Evolutionary conservation across 2,888 invertebrate species (phyloP).

Genomic region (Mythimna pallens): DNA sequence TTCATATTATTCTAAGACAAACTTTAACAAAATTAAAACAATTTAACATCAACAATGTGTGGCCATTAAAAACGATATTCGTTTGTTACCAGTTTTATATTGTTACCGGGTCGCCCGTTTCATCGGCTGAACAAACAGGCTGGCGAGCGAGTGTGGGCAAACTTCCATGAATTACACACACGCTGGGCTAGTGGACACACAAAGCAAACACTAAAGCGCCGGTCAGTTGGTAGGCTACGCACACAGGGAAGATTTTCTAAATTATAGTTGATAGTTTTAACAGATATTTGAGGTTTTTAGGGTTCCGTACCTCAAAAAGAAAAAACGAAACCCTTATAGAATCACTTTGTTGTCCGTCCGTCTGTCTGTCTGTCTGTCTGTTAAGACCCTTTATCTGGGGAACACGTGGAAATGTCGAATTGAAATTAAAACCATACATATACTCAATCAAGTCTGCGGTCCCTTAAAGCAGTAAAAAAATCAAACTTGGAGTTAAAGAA

Average conservation of each 20-base stretch:
- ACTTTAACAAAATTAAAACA: conserved; percentile 4
- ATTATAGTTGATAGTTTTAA: too few relatives aligned
- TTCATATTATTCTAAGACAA: not conserved
- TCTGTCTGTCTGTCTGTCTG: too few relatives aligned
- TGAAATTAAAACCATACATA: too few relatives aligned
- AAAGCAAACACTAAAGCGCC: conserved; percentile 49
- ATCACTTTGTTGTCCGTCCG: too few relatives aligned
- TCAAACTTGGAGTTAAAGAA: too few relatives aligned
- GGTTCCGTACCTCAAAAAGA: too few relatives aligned
- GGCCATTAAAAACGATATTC: conserved; percentile 23
- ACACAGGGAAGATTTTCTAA: not conserved
- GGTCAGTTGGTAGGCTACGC: conserved; percentile 42
- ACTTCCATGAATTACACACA: conserved; percentile 58
- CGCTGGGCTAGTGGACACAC: conserved; percentile 45
- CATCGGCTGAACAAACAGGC: conserved; percentile 53
- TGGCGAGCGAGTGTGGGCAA: conserved; percentile 41
- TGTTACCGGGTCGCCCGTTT: conserved; percentile 34
- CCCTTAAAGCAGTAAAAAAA: too few relatives aligned
- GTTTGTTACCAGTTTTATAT: conserved; percentile 35
- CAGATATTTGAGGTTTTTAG: too few relatives aligned
- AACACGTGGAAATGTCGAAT: too few relatives aligned
- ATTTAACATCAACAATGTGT: conserved; percentile 8
- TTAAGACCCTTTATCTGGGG: too few relatives aligned
- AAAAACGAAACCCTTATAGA: too few relatives aligned
- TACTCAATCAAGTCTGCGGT: too few relatives aligned